These are phyloP conservation scores for Lithophane socia DNA, from an alignment of 2,888 invertebrate genomes.

Conservation along the genomic window DNA sequence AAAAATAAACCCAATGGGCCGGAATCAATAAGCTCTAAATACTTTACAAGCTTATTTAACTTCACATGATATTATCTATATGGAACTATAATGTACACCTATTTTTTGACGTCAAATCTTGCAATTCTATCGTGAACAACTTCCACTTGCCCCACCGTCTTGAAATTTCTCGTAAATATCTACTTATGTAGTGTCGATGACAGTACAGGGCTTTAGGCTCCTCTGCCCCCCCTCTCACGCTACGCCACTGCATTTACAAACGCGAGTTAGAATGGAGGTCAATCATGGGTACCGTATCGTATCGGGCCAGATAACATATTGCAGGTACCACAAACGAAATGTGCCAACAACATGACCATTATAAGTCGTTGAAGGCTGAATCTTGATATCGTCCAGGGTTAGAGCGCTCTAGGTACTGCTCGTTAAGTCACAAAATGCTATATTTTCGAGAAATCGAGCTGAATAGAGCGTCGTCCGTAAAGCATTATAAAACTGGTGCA, in stretches of 20 bases:
- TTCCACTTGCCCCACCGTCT: too few species aligned
- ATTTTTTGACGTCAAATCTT: too few species aligned
- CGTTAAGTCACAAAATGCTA: slow-evolving; percentile 11
- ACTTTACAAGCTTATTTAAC: too few species aligned
- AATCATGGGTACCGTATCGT: slow-evolving; percentile 6
- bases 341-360: background rate
- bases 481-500: slow-evolving; percentile 7
- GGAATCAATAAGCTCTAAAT: too few species aligned
- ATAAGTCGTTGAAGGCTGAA: slow-evolving; percentile 19
- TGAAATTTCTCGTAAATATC: too few species aligned
- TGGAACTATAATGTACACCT: too few species aligned
- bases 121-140: too few species aligned
- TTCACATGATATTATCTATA: too few species aligned
- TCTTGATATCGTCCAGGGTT: slow-evolving; percentile 14
- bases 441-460: slow-evolving; percentile 20
- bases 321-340: slow-evolving; percentile 23
- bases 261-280: slow-evolving; percentile 17
- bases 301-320: slow-evolving; percentile 10
- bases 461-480: slow-evolving; percentile 20
- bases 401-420: slow-evolving; percentile 28
- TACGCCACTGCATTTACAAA: slow-evolving; percentile 1
- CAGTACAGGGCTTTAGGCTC: too few species aligned
- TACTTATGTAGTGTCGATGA: too few species aligned
- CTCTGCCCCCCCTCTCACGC: too few species aligned
- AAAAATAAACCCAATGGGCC: too few species aligned